Conservation (phyloP, 2,888 invertebrate species). For the Periphyllus acericola region DNA sequence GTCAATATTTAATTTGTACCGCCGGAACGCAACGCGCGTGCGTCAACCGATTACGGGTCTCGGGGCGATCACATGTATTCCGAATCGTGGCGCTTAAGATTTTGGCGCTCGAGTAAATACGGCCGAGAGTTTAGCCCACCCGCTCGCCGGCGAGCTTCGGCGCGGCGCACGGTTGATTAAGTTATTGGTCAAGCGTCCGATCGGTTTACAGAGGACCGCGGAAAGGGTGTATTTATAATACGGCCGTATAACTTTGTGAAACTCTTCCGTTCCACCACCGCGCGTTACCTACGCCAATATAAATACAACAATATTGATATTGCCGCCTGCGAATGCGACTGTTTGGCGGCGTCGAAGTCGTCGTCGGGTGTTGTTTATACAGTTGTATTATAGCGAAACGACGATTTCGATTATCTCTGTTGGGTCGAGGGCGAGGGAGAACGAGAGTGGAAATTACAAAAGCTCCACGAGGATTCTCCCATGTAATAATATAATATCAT, state of each 20-base stretch:
- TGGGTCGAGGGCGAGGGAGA: neutral
- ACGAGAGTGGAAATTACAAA: slow-evolving; percentile 16
- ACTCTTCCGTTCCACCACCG: neutral
- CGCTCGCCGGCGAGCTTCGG: no score
- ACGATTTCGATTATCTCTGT: slow-evolving; percentile 17
- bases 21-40: no score
- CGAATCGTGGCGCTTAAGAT: neutral
- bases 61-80: no score
- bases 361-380: neutral
- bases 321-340: neutral
- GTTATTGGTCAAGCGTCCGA: slow-evolving; percentile 18
- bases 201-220: slow-evolving; percentile 12
- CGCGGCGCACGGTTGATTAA: neutral
- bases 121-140: neutral
- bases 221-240: neutral
- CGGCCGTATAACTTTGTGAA: neutral
- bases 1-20: no score
- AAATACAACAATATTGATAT: neutral
- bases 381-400: neutral
- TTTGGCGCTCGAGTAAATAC: slow-evolving; percentile 6
- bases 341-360: neutral
- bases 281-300: no score
- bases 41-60: no score
- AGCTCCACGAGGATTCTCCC: neutral
- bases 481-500: neutral